These are phyloP conservation scores for Parapsyche elsis DNA, from an alignment of 1,140 invertebrate species.

Conservation along the genomic window DNA sequence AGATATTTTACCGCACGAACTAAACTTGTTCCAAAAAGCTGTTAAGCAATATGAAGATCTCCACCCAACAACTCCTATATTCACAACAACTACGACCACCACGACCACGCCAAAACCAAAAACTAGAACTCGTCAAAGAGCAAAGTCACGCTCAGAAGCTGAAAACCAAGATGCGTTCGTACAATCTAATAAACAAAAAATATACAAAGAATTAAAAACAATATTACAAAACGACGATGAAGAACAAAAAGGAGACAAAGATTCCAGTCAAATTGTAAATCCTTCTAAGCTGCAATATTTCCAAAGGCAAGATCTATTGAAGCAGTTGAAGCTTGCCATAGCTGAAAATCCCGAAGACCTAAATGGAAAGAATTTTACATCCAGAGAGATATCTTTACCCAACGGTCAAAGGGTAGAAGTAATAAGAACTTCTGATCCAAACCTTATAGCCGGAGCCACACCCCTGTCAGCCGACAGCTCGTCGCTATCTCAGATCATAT, in stretches of 20 bases:
- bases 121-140: slow-evolving; percentile 63
- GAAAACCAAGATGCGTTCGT: slow-evolving; percentile 61
- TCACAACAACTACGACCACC: slow-evolving; percentile 62
- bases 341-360: slow-evolving; percentile 74
- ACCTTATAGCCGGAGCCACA: slow-evolving; percentile 69
- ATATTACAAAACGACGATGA: slow-evolving; percentile 66
- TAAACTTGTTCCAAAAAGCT: slow-evolving; percentile 66
- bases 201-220: slow-evolving; percentile 67
- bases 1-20: slow-evolving; percentile 64
- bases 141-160: slow-evolving; percentile 61
- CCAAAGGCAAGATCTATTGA: slow-evolving; percentile 71
- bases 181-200: slow-evolving; percentile 65
- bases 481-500: slow-evolving; percentile 62
- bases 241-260: slow-evolving; percentile 63
- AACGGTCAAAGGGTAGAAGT: slow-evolving; percentile 81
- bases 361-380: slow-evolving; percentile 75
- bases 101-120: slow-evolving; percentile 60
- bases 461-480: slow-evolving; percentile 63
- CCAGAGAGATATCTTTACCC: slow-evolving; percentile 76
- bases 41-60: slow-evolving; percentile 65
- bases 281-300: slow-evolving; percentile 58
- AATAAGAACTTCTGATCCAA: slow-evolving; percentile 74
- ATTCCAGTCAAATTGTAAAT: slow-evolving; percentile 62
- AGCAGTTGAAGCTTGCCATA: slow-evolving; percentile 77
- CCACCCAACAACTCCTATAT: slow-evolving; percentile 64